Evolutionary conservation across 1,140 invertebrate species (phyloP).

Genomic region (Drosophila simulans): DNA sequence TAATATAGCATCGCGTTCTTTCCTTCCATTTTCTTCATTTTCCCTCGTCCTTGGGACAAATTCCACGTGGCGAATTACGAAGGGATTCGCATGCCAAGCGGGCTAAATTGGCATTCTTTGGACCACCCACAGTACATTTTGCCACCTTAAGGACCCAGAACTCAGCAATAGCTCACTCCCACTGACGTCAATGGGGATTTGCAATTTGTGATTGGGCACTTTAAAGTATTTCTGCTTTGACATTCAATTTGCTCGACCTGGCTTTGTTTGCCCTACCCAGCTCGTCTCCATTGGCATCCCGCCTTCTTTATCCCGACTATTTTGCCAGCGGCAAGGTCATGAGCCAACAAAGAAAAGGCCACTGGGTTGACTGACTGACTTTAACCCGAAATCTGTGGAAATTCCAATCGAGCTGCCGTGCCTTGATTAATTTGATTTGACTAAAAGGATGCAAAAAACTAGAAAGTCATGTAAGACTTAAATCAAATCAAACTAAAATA

Average conservation of each 20-base stretch:
- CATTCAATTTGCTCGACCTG: slow-evolving; percentile 26
- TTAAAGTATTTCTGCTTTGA: slow-evolving; percentile 40
- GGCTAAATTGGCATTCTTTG: slow-evolving; percentile 20
- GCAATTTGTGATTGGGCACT: slow-evolving; percentile 42
- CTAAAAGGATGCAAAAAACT: neutral
- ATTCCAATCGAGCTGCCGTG: slow-evolving; percentile 13
- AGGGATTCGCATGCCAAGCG: slow-evolving; percentile 41
- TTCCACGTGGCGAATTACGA: slow-evolving; percentile 26
- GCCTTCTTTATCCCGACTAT: neutral
- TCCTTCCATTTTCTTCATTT: neutral
- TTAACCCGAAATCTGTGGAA: slow-evolving; percentile 23
- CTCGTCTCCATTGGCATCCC: slow-evolving; percentile 16
- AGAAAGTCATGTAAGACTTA: neutral
- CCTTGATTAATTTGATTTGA: slow-evolving; percentile 9
- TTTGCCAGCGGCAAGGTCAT: slow-evolving; percentile 53
- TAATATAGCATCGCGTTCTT: slow-evolving; percentile 3
- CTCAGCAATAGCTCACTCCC: slow-evolving; percentile 1
- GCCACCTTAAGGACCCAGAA: slow-evolving; percentile 2
- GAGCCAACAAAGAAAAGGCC: slow-evolving; percentile 51
- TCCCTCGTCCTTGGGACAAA: slow-evolving; percentile 27
- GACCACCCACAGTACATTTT: slow-evolving; percentile 9
- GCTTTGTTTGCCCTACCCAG: slow-evolving; percentile 15
- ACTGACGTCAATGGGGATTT: slow-evolving; percentile 49
- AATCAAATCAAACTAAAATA: neutral
- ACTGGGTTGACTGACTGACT: slow-evolving; percentile 59